Percentiles rank a stretch among this genome's conserved stretches.
Evolutionary conservation across 2,113 vertebrate genomes (phyloP).

Genomic region (Collichthys lucidus): DNA sequence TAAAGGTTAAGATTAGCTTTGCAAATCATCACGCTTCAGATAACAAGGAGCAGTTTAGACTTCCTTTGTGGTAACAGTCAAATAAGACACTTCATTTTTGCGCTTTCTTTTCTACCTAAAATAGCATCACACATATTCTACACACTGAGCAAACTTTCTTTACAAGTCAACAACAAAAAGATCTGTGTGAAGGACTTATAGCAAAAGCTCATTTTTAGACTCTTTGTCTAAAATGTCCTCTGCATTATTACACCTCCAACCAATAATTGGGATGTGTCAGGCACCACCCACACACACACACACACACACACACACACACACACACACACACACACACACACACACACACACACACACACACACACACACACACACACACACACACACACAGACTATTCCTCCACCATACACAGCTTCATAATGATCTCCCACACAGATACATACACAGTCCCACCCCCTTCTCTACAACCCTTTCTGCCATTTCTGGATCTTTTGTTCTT

Average conservation of each 20-base stretch:
- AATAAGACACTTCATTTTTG: background rate
- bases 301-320: conserved; percentile 11
- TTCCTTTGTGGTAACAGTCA: background rate
- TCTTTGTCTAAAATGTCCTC: background rate
- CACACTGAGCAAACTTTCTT: background rate
- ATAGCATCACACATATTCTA: background rate
- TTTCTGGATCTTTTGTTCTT: conserved; percentile 55
- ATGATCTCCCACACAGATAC: conserved; percentile 53
- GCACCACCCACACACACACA: conserved; percentile 36
- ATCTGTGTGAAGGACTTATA: background rate
- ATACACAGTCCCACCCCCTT: conserved; percentile 37
- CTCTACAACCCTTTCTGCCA: conserved; percentile 32
- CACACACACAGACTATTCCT: conserved; percentile 29
- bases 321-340: conserved; percentile 30
- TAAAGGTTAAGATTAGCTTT: conserved; percentile 8
- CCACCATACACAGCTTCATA: conserved; percentile 52
- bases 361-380: conserved; percentile 45
- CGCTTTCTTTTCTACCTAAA: background rate
- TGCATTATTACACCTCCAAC: conserved; percentile 33
- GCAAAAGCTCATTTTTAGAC: background rate
- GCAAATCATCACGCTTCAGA: background rate
- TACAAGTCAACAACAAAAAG: conserved; percentile 11
- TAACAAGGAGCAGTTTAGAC: background rate
- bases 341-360: conserved; percentile 45
- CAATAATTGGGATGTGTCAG: conserved; percentile 52